A percentile compares a stretch with the other conserved stretches of the same genome.
Evolutionary conservation across 2,888 invertebrate species (phyloP).

Genomic region (Lycocerus yunnanus): DNA sequence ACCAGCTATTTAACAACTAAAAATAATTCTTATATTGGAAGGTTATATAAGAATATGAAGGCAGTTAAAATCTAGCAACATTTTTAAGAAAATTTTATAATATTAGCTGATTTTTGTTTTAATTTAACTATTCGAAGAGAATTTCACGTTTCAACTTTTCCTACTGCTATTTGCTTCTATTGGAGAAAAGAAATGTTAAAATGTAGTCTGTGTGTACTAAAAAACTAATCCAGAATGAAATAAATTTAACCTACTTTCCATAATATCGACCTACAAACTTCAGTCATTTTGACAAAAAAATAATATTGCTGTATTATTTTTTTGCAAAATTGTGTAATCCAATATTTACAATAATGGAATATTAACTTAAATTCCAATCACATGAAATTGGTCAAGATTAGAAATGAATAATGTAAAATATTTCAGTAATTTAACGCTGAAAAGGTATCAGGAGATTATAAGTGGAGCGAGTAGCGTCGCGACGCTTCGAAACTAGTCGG

Average conservation of each 20-base stretch:
- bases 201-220: neutral
- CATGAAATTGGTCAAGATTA: slow-evolving; percentile 21
- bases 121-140: neutral
- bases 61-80: no score
- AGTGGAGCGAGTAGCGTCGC: slow-evolving; percentile 19
- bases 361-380: neutral
- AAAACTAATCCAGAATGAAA: neutral
- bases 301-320: neutral
- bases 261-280: neutral
- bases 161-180: neutral
- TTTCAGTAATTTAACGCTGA: slow-evolving; percentile 35
- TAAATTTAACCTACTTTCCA: neutral
- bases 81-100: no score
- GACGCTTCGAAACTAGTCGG: slow-evolving; percentile 37
- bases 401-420: slow-evolving; percentile 17
- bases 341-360: neutral
- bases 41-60: no score
- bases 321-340: neutral
- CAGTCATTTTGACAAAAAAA: neutral
- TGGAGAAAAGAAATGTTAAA: neutral
- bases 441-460: slow-evolving; percentile 34
- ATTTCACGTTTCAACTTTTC: neutral
- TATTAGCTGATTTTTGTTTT: neutral
- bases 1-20: no score
- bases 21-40: no score